These are phyloP conservation scores for Meandrina meandrites DNA, from an alignment of 92 coral and sea anemone species.

Conservation along the genomic window DNA sequence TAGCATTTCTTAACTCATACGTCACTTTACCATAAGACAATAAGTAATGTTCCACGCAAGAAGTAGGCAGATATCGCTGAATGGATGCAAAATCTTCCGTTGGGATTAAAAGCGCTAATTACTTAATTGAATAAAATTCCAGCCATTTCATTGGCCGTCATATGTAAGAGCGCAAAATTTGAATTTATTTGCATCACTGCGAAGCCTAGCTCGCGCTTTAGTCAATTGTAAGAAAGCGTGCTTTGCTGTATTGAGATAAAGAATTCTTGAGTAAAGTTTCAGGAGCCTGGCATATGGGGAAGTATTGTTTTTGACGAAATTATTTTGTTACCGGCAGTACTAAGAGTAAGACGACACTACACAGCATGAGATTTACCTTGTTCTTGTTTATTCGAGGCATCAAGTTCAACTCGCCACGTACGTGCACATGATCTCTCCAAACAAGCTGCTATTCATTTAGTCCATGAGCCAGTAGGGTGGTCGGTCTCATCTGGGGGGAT, in stretches of 20 bases:
- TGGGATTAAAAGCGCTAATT: not conserved
- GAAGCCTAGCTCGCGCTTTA: not conserved
- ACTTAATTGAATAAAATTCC: slow-evolving; percentile 9
- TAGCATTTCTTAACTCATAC: no score
- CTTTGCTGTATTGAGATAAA: not conserved
- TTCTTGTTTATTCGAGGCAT: slow-evolving; percentile 5
- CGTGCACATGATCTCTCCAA: not conserved
- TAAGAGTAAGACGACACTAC: not conserved
- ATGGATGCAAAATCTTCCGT: not conserved
- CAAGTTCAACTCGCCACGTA: slow-evolving; percentile 6
- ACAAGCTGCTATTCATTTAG: no score
- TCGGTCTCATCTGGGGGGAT: no score
- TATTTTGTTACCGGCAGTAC: not conserved
- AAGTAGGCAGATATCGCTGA: not conserved
- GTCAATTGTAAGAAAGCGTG: not conserved
- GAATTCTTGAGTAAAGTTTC: not conserved
- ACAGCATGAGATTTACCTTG: not conserved
- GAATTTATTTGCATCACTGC: not conserved
- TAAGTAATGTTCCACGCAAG: slow-evolving; percentile 6
- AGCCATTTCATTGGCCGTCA: not conserved
- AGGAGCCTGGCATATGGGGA: slow-evolving; percentile 14
- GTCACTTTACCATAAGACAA: no score
- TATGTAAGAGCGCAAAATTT: not conserved
- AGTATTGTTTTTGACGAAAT: not conserved
- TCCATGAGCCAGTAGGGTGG: no score